Base-by-base conservation (phyloP, 2,113 vertebrate genomes). In the Ariopsis seemanni region DNA sequence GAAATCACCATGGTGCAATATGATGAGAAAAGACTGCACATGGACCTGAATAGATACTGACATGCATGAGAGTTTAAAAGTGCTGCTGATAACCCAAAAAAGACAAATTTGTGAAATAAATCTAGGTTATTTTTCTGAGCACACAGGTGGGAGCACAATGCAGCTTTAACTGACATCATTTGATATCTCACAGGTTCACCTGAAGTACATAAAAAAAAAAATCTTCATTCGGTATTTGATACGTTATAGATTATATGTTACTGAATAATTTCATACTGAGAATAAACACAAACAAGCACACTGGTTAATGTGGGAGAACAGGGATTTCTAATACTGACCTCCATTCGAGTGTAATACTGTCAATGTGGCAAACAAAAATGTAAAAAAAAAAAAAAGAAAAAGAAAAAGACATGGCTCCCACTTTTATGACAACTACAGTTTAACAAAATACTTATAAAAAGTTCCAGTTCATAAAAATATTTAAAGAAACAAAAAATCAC, bases 321-420 rank as follows among this genome's bases (percentile, higher is more conserved):
- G 67, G 79, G 78, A 83, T 87, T 87, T 88, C 42, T 87, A 90
- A 90, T 90, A 90, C 89, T 88, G 87, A 88, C 87, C 80, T 86
- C 89, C 82, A 87, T 84, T 90, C 57, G 71, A 88, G 82, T 79
- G 81, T 90, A 90, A 90, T 90, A 90, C 90, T 90, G 90, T 87
- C 83, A 50, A 87, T 82, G 60, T 86, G 80, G 74, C 87, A 87
- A 85, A 86, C 84, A 84, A 83, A 34, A 34, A 34, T 34, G 30
- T 34, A 34, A 34, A 34, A 34, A 34, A 34, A 88, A 58, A 80
- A 34, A 17, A 34, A 79, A 82, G 57, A n/a, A n/a, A n/a, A 62
- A 83, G 50, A 53, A 83, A 84, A 79, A 82, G 57, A 88, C 69
- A 72, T 71, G 85, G 77, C 89, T 85, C 80, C 83, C 81, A 77